A percentile compares a stretch with the other conserved stretches of the same genome.
Evolutionary conservation across 2,113 vertebrate genomes (phyloP).

Genomic region (Seriola dumerili): DNA sequence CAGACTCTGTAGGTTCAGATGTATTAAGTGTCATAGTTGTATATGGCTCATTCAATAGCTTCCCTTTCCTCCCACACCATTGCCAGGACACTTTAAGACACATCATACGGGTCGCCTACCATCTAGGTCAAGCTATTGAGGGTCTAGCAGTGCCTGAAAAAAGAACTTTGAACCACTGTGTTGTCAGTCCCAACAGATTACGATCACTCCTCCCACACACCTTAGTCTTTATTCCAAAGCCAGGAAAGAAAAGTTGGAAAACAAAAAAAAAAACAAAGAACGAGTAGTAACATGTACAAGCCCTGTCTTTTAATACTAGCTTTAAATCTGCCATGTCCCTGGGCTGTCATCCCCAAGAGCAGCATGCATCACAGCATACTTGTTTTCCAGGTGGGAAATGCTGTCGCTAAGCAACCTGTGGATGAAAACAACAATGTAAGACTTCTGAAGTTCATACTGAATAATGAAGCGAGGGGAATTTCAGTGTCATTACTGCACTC

Average conservation of each 20-base stretch:
- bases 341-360: conserved; percentile 35
- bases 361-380: conserved; percentile 1
- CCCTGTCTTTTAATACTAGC: conserved; percentile 9
- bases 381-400: conserved; percentile 53
- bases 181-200: conserved; percentile 28
- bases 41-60: conserved; percentile 48
- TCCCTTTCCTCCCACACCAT: conserved; percentile 46
- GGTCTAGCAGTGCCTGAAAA: conserved; percentile 44
- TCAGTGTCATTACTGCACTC: conserved; percentile 11
- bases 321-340: conserved; percentile 34
- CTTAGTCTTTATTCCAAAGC: not conserved
- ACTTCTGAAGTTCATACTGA: conserved; percentile 34
- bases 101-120: conserved; percentile 69
- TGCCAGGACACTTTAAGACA: conserved; percentile 65
- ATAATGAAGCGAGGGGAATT: conserved; percentile 33
- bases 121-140: conserved; percentile 70
- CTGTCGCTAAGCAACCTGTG: conserved; percentile 57
- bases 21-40: conserved; percentile 32
- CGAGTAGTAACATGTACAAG: conserved; percentile 1
- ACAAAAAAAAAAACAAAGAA: not conserved
- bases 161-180: conserved; percentile 7
- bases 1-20: conserved; percentile 28
- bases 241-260: not conserved
- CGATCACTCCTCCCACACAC: conserved; percentile 42
- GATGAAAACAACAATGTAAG: conserved; percentile 35